A percentile compares a stretch with the other conserved stretches of the same genome.
Evolutionary conservation across 1,140 invertebrate species (phyloP).

Genomic region (Orchestia grillus): DNA sequence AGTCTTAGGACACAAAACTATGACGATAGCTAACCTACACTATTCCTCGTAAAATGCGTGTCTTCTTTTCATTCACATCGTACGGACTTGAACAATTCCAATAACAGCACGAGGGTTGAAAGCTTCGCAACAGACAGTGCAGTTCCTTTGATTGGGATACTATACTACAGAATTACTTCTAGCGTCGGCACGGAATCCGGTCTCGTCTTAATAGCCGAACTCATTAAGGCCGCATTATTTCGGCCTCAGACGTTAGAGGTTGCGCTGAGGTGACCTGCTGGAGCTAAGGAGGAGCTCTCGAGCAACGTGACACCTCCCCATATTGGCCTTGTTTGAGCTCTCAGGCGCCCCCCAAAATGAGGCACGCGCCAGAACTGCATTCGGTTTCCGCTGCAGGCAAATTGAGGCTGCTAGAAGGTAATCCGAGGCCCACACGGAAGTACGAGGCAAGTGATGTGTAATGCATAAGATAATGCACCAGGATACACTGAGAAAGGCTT

Average conservation of each 20-base stretch:
- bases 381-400: conserved; percentile 25
- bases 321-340: conserved; percentile 13
- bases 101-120: background rate
- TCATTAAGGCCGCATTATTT: background rate
- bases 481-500: background rate
- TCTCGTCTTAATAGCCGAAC: background rate
- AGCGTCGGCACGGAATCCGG: too few species aligned
- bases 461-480: background rate
- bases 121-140: background rate
- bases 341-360: background rate
- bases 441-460: background rate
- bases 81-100: background rate
- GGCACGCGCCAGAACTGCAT: background rate
- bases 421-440: background rate
- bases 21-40: too few species aligned
- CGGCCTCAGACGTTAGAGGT: background rate
- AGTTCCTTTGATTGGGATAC: background rate
- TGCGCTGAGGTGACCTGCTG: background rate
- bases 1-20: too few species aligned
- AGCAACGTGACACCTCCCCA: background rate
- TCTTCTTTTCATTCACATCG: background rate
- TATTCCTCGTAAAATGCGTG: background rate
- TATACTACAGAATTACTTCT: background rate
- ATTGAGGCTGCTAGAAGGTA: conserved; percentile 27
- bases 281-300: background rate